A percentile compares a stretch with the other conserved stretches of the same genome.
phyloP scores from a whole-genome alignment of 2,888 invertebrate species.

The Odontocolon sp. region DNA sequence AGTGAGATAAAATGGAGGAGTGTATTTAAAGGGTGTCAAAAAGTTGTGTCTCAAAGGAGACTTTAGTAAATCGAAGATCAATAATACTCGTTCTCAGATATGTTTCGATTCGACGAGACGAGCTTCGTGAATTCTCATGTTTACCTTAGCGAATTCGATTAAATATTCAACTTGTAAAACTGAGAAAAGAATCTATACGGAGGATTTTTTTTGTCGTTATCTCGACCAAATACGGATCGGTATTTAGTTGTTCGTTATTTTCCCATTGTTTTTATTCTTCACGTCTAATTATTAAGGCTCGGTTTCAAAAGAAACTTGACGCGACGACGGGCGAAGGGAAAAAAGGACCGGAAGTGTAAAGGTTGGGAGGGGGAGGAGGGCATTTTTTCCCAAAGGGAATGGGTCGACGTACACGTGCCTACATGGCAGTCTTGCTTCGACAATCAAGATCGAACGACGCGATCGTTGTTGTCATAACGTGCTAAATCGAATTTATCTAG shows the following conservation, averaged over 20 bases:
- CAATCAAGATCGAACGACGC: constrained; percentile 38
- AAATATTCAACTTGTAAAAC: constrained; percentile 44
- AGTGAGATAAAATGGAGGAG: constrained; percentile 63
- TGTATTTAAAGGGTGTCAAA: constrained; percentile 64
- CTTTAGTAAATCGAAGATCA: constrained; percentile 60
- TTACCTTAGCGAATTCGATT: constrained; percentile 35
- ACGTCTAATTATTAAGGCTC: constrained; percentile 56
- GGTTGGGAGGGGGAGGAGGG: neutral
- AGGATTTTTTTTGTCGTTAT: constrained; percentile 37
- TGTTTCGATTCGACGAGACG: constrained; percentile 65
- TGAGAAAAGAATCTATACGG: constrained; percentile 46
- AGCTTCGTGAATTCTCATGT: constrained; percentile 16
- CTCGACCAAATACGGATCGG: constrained; percentile 1
- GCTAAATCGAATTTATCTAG: constrained; percentile 23
- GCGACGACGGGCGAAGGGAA: constrained; percentile 37
- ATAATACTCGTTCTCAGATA: constrained; percentile 63
- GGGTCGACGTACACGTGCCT: constrained; percentile 37
- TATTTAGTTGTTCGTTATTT: constrained; percentile 21
- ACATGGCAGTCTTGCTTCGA: constrained; percentile 62
- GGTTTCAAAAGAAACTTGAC: constrained; percentile 59
- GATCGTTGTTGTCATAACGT: constrained; percentile 36
- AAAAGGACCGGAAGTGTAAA: neutral
- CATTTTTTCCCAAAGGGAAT: too few species aligned
- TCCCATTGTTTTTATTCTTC: constrained; percentile 10
- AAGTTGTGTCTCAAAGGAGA: constrained; percentile 64